Evolutionary conservation across 2,888 invertebrate genomes (phyloP), one percentile per base, ranked within the genome.

Genomic region (Dorcus hopei): DNA sequence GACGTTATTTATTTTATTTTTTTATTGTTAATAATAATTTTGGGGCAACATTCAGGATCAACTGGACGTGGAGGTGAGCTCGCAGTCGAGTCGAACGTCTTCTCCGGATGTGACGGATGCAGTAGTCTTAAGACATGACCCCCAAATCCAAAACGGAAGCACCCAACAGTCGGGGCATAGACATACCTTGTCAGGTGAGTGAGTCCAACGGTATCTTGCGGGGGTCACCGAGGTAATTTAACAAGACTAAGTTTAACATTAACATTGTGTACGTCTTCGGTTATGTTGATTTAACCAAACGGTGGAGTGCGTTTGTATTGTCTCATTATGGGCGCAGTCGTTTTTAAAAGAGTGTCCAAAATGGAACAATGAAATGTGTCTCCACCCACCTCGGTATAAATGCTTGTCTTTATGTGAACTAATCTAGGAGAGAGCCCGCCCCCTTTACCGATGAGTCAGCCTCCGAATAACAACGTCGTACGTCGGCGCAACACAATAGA

Each of bases 401-500:
- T 19, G 45, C 45, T 49, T 61, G 53, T 57, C 54, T 52, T 57
- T 52, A 57, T 50, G 49, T 49, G 51, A 58, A 68, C 69, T 70
- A 70, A 74, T 74, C 66, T 72, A 80, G 76, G 81, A 80, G 83
- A 83, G 78, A 79, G 81, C 73, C 83, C 83, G 68, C 85, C 84
- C 67, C 84, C 85, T 61, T 77, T 85, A 72, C 85, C 85, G 70
- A 79, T 81, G 70, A 81, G 80, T 62, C 84, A 84, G 61, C 83
- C 83, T 61, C 79, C 72, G 65, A 74, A 71, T 70, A 65, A 62
- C 54, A 67, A 69, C 57, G 68, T 66, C 57, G 63, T 69, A 55
- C 74, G 71, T 59, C 71, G 72, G 47, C 70, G 67, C 68, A 71
- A 71, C 63, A 71, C 73, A 26, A 64, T 75, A 59, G 77, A 76